phyloP scores from a whole-genome alignment of 2,113 vertebrate genomes.

The Ceyx melanurus region DNA sequence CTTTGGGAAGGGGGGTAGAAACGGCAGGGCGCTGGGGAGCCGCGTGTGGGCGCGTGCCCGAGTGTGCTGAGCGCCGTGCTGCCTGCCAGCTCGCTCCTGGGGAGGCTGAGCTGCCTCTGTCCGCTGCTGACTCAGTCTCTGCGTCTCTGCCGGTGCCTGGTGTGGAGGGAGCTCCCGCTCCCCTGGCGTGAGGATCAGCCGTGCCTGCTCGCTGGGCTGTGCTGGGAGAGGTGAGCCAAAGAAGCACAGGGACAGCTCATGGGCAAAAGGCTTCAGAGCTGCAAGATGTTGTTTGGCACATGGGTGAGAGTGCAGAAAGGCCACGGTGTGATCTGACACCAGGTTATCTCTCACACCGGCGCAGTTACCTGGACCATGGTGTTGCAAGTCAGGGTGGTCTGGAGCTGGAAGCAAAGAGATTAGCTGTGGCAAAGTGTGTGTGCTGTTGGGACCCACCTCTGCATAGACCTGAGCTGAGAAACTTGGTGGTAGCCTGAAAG shows the following conservation, averaged over 20 bases:
- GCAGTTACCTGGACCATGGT: not conserved
- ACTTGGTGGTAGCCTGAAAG: not conserved
- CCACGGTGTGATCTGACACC: fast-evolving
- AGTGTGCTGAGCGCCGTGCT: fast-evolving
- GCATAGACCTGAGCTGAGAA: not conserved
- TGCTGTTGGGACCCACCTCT: not conserved
- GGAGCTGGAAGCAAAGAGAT: not conserved
- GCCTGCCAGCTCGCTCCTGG: not conserved
- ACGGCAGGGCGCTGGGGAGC: not conserved
- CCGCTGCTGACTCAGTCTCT: not conserved
- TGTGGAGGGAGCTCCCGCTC: fast-evolving
- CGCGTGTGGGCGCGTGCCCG: not conserved
- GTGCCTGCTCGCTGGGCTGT: fast-evolving
- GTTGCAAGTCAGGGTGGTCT: not conserved
- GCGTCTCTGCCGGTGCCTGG: not conserved
- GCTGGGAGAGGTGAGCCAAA: not conserved
- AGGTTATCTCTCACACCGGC: fast-evolving
- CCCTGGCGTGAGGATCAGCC: not conserved
- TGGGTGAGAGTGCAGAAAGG: not conserved
- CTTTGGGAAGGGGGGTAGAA: not conserved
- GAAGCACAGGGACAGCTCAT: fast-evolving
- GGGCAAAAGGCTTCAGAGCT: not conserved
- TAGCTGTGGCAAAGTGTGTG: not conserved
- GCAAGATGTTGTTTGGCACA: not conserved
- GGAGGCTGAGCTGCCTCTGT: not conserved